Evolutionary conservation across 2,113 vertebrate species (phyloP).

Genomic region (Leptobrachium leishanense): DNA sequence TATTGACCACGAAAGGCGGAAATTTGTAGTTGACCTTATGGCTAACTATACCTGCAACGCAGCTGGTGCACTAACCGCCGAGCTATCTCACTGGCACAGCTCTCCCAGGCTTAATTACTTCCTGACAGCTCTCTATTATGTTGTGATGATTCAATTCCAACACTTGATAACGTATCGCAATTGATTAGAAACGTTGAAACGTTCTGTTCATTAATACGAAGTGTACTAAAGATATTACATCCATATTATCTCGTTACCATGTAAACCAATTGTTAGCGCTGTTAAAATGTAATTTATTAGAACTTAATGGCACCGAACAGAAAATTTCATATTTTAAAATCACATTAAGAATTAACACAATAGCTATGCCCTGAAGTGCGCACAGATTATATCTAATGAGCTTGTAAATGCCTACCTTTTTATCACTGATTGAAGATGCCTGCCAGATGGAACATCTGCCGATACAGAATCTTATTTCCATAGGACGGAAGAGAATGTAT

Average conservation of each 20-base stretch:
- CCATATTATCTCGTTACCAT: constrained; percentile 4
- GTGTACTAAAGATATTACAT: background rate
- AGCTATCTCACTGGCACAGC: no score
- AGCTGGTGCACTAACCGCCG: no score
- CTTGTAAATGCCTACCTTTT: constrained; percentile 5
- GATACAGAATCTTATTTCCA: background rate
- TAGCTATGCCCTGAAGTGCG: constrained; percentile 4
- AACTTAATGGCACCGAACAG: background rate
- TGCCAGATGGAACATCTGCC: constrained; percentile 2
- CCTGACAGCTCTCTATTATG: background rate
- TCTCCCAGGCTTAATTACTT: no score
- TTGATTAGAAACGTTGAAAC: background rate
- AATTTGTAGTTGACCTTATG: no score
- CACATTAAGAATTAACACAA: constrained; percentile 4
- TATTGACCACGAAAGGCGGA: no score
- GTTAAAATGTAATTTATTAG: constrained; percentile 8
- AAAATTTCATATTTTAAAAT: background rate
- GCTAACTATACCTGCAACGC: no score
- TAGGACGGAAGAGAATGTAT: no score
- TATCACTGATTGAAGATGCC: background rate
- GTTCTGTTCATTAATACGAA: background rate
- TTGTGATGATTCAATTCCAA: background rate
- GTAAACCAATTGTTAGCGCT: constrained; percentile 2
- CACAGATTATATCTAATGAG: constrained; percentile 1
- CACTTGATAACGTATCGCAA: background rate